These are phyloP conservation scores for Tetragonula carbonaria DNA, from an alignment of 2,888 invertebrate species.

Conservation along the genomic window DNA sequence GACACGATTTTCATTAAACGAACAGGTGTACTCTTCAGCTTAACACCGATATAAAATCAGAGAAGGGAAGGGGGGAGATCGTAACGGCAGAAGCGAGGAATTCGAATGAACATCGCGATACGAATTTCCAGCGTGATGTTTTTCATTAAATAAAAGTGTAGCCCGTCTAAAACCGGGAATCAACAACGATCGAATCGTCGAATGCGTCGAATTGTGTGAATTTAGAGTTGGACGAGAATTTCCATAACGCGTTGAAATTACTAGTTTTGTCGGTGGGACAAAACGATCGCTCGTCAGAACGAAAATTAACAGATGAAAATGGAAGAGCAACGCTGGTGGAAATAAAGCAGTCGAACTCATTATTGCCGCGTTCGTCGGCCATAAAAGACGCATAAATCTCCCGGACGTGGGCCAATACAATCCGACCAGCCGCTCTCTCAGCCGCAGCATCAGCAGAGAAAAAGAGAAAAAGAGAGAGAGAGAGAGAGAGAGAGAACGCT, in stretches of 20 bases:
- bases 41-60: neutral
- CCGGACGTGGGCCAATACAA: constrained; percentile 21
- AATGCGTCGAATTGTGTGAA: too few relatives aligned
- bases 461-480: constrained; percentile 4
- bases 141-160: neutral
- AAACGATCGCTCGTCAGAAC: neutral
- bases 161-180: neutral
- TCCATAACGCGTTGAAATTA: neutral
- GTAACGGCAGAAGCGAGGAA: neutral
- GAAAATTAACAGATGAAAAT: neutral
- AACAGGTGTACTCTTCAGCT: neutral
- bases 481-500: neutral
- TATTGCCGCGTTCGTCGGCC: constrained; percentile 3
- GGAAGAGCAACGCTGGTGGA: neutral
- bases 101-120: neutral
- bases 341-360: constrained; percentile 25
- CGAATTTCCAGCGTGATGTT: neutral
- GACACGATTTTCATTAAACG: constrained; percentile 10
- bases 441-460: constrained; percentile 37
- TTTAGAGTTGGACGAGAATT: neutral
- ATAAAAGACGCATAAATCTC: constrained; percentile 33
- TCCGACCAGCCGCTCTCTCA: neutral
- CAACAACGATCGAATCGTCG: neutral
- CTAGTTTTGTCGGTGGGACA: neutral
- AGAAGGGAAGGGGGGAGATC: neutral